phyloP scores from a whole-genome alignment of 2,113 vertebrate genomes.

The Colinus virginianus region DNA sequence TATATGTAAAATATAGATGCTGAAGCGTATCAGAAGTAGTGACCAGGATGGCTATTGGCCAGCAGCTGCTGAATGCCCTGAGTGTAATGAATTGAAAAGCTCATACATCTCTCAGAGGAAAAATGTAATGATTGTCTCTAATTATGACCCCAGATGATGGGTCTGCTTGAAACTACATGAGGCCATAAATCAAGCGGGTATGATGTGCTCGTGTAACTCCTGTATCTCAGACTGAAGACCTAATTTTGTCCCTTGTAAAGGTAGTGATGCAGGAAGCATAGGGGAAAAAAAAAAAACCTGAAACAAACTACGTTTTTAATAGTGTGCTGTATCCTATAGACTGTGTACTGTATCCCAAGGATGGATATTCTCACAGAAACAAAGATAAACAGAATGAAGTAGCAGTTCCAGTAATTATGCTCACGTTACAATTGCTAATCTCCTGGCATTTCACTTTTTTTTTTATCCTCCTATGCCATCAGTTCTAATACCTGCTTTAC shows the following conservation, averaged over 20 bases:
- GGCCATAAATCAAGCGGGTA: neutral
- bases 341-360: neutral
- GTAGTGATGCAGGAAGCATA: neutral
- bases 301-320: neutral
- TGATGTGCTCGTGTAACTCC: neutral
- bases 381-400: neutral
- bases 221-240: neutral
- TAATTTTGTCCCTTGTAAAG: neutral
- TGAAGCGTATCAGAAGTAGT: neutral
- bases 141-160: neutral
- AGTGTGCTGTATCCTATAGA: neutral
- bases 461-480: neutral
- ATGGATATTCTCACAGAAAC: neutral
- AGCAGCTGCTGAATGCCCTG: neutral
- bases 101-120: neutral
- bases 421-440: neutral
- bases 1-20: neutral
- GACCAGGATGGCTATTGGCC: neutral
- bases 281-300: neutral
- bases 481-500: neutral
- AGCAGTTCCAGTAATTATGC: fast-evolving
- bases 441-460: neutral
- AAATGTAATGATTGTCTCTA: neutral
- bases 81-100: neutral
- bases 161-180: neutral